A percentile compares a stretch with the other conserved stretches of the same genome.
These are phyloP conservation scores for Geotrupes spiniger DNA, from an alignment of 2,888 invertebrate genomes.

Conservation along the genomic window DNA sequence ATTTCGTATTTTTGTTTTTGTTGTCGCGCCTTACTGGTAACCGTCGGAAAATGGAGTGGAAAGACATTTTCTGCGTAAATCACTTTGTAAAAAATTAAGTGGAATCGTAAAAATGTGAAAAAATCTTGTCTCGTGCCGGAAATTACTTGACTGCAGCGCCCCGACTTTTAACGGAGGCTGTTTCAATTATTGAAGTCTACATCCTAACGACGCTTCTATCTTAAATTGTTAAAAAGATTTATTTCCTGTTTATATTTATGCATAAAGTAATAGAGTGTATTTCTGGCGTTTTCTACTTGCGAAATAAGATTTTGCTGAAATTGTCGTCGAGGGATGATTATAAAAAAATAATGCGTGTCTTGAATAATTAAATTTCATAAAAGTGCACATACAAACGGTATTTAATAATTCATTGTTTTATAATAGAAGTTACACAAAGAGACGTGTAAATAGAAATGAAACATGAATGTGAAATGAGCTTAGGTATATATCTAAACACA, in stretches of 20 bases:
- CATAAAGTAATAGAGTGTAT: neutral
- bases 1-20: no score
- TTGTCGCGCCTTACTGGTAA: neutral
- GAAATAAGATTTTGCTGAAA: neutral
- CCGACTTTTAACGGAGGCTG: conserved; percentile 27
- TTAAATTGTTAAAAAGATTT: conserved; percentile 37
- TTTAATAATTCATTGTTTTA: no score
- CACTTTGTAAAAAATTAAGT: conserved; percentile 19
- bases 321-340: no score
- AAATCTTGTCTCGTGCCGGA: conserved; percentile 32
- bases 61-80: conserved; percentile 14
- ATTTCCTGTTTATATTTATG: conserved; percentile 36
- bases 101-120: conserved; percentile 28
- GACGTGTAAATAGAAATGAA: no score
- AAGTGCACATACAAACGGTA: no score
- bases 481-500: no score
- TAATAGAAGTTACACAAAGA: no score
- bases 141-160: conserved; percentile 30
- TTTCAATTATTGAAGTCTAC: conserved; percentile 30
- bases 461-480: no score
- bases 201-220: conserved; percentile 24
- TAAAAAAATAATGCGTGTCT: no score
- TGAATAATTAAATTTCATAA: no score
- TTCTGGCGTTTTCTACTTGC: neutral
- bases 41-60: neutral